Evolutionary conservation across 1,140 invertebrate genomes (phyloP), one percentile per base, ranked within the genome.

Genomic region (Notospermus geniculatus): DNA sequence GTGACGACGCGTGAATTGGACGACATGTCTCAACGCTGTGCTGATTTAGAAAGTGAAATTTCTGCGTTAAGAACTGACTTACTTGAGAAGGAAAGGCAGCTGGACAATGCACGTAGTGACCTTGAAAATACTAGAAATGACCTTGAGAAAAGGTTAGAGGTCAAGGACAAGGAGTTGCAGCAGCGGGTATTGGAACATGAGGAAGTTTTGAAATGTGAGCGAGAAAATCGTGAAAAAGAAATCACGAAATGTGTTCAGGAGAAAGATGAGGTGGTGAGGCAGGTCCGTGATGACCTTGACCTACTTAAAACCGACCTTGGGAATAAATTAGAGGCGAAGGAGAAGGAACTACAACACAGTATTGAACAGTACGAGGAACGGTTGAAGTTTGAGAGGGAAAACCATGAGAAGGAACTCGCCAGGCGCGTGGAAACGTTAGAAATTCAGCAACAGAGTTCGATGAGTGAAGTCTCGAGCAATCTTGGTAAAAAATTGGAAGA

Each of bases 391-490:
- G 59, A 54, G 17, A 36, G 29, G 15, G 59, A 61, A 22, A 55
- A 55, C n/a, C 45, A 56, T 41, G 59, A 61, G 19, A 30, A 43
- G 32, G 59, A 61, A 23, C 58, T 36, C 25, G 39, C 43, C 11
- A 43, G 60, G 28, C 36, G 39, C 25, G 55, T 58, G 2, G 60
- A 63, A 29, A 55, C 41, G 2, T n/a, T 43, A 15, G 67, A 66
- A 30, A 32, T 52, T 28, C 57, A 66, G 32, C 65, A 68, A 11
- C 39, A 56, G 15, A 61, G 59, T 50, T 55, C 50, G 2, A 29
- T 36, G 52, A 46, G 9, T 23, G 63, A 60, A 30, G 36, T 46
- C 17, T 32, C 11, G 13, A 15, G 23, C 17, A 52, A 61, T 13
- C 43, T 64, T 15, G 53, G 63, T 4, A 50, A 64, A 19, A 23